Base-by-base conservation (phyloP, 2,113 vertebrate species). In the Podarcis cretensis region DNA sequence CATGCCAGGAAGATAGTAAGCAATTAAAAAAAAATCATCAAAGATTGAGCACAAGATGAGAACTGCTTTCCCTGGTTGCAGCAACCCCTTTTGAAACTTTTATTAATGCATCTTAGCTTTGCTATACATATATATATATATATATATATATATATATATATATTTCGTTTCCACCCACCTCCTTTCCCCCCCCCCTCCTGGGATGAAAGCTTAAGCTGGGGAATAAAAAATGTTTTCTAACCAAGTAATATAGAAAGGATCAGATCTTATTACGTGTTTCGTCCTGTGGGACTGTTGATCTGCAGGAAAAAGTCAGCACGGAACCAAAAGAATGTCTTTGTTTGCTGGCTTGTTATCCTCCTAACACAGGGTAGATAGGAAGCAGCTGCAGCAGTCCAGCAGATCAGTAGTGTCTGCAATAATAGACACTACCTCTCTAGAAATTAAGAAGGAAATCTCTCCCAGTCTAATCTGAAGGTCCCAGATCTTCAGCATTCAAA, bases 11-110 rank as follows among this genome's bases (percentile, higher is more conserved):
- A 86, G 84, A 94, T 92, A 94, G 81, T 54, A 91, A 96, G 84
- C 48, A 95, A 92, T 95, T 95, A 93, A 91, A 91, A 92, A 84
- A 1, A 25, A 48, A 48, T 84, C 90, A 90, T 94, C 73, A 92
- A 85, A 92, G 94, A 95, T 69, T 23, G 20, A 91, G 16, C 20
- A 65, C 0, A 69, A 75, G 66, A 91, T 6, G 73, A 75, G 92
- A 91, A 91, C 1, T 65, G 63, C 6, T 84, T 94, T 88, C 74
- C 35, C 84, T 93, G 76, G 84, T 37, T 88, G 4, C 48, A 66
- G 83, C 91, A 94, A 93, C 40, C 59, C 76, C 68, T 84, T 73
- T 75, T 85, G 91, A 94, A 85, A 7, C 91, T 90, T 74, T 66
- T 74, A 84, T 92, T 91, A 90, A 93, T 94, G 91, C 35, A 71